Base-by-base conservation (phyloP, 2,888 invertebrate genomes). In the Caenorhabditis sp. region DNA sequence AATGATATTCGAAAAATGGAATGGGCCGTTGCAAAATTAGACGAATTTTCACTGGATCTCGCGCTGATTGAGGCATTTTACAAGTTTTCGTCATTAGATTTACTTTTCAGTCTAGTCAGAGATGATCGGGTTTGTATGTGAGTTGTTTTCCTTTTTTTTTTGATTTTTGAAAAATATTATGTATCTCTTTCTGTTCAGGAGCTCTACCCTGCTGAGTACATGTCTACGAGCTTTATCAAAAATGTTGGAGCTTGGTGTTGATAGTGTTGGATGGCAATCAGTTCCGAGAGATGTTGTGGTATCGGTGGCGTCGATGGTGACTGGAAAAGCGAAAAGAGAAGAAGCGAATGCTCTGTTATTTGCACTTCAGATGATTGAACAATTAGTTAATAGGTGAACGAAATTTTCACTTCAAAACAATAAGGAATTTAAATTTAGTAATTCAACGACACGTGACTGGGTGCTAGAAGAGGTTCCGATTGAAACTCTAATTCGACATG, bases 381-480 rank as follows among this genome's bases (percentile, higher is more conserved):
- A 80, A 25, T 53, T 80, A 0, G 65, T 80, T 21, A 60, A 57
- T 23, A 62, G 67, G 70, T 71, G 38, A 52, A 57, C 52, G 3
- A 62, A 43, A 59, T 60, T 52, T 50, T n/a, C 21, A 20, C 4
- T 12, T 14, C 17, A n/a, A n/a, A n/a, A n/a, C n/a, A 54, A 7
- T 26, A 50, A 31, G n/a, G 31, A 27, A 20, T n/a, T 4, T 31
- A n/a, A 12, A 63, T 65, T 49, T 62, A 70, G 70, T 20, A 60
- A 69, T 21, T 66, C 62, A 23, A 68, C 57, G 3, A 73, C 73
- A 0, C 43, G 69, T 8, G 67, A 68, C 20, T 62, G 67, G 59
- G 66, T 78, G 12, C 57, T 78, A 10, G 92, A 93, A 81, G 93
- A 94, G 89, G 92, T 95, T 5, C 94, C 95, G 0, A 92, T 96